Base-by-base conservation (phyloP, 2,888 invertebrate species). In the Leucophenga maculata region DNA sequence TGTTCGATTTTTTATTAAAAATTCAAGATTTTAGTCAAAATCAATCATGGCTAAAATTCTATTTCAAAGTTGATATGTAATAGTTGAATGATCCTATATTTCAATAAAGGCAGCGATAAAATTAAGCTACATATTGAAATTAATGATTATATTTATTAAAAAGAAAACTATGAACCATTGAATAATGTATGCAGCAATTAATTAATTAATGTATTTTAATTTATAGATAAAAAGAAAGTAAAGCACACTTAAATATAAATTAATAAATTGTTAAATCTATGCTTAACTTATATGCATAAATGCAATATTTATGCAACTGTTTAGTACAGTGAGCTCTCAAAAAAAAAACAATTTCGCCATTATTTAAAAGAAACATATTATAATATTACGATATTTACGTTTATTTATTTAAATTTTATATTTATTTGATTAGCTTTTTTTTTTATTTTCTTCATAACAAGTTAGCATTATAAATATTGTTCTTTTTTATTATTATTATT, bases 91-190 rank as follows among this genome's bases (percentile, higher is more conserved):
- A 11, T 9, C 8, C 39, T 39, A 6, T 26, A 55, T 55, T 20
- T 22, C 6, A 69, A 69, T 13, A 22, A 55, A 22, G 26, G 18
- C 11, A 3, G 9, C 39, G 11, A 39, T 39, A 39, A 39, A 39
- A 3, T 39, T 39, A 39, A 39, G 11, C 8, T 39, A 39, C 11
- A 39, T 39, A 3, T 39, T 11, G 39, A 39, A 39, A 39, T 39
- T 39, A 11, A 39, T 39, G 39, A 6, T 39, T 6, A 39, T 6
- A 11, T 39, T 39, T 39, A 39, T 6, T 39, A 26, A 4, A 26
- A 55, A 9, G 14, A 22, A 55, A 67, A 68, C 52, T 66, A 60
- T 54, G 57, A 62, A 65, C 65, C 69, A 67, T 69, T 73, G 14
- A 22, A 18, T 52, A 52, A 18, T 52, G 52, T 22, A 55, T 55